phyloP scores from a whole-genome alignment of 2,888 invertebrate genomes.

The Erebia palarica region DNA sequence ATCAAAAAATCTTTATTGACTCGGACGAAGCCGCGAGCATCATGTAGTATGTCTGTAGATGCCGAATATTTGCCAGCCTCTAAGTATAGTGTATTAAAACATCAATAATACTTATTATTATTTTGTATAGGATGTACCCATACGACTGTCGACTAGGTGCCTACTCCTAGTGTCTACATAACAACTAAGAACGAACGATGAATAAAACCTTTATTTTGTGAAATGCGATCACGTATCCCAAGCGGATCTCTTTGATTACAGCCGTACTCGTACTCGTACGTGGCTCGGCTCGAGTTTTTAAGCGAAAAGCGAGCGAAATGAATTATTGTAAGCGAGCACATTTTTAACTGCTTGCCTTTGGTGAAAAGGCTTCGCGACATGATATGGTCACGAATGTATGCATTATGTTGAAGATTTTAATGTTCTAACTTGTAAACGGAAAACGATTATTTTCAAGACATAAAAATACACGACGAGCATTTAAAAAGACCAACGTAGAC shows the following conservation, averaged over 20 bases:
- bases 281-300: slow-evolving; percentile 53
- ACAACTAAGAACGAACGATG: slow-evolving; percentile 39
- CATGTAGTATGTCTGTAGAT: no score
- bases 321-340: slow-evolving; percentile 48
- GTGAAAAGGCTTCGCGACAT: slow-evolving; percentile 11
- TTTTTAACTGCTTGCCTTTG: slow-evolving; percentile 51
- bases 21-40: no score
- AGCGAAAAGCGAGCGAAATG: slow-evolving; percentile 47
- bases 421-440: not conserved
- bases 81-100: no score
- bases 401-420: not conserved
- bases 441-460: not conserved
- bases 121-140: no score
- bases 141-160: no score
- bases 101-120: no score
- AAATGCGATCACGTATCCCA: slow-evolving; percentile 63
- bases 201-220: slow-evolving; percentile 51
- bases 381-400: not conserved
- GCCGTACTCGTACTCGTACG: slow-evolving; percentile 48
- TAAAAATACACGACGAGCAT: not conserved
- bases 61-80: no score
- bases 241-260: slow-evolving; percentile 68
- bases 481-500: not conserved
- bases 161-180: not conserved
- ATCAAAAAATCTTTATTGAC: no score